phyloP scores from a whole-genome alignment of 2,888 invertebrate genomes.

The Dorcus parallelipipedus region DNA sequence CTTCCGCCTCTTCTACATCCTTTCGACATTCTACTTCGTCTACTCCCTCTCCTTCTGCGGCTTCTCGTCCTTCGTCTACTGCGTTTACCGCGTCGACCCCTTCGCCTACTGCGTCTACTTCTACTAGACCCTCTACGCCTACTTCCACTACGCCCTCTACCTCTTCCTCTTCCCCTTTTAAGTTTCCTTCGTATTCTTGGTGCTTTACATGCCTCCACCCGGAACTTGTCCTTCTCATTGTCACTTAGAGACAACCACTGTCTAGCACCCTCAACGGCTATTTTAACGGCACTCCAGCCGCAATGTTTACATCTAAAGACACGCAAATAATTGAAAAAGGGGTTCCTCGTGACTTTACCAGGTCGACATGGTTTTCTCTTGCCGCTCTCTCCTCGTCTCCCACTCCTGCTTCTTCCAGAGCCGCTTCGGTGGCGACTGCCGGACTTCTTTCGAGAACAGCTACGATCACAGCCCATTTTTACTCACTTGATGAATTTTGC shows the following conservation, averaged over 20 bases:
- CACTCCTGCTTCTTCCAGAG: neutral
- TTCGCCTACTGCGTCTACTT: neutral
- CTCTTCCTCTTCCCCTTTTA: slow-evolving; percentile 3
- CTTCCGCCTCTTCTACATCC: too few species aligned
- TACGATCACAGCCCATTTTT: too few species aligned
- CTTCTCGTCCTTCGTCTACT: slow-evolving; percentile 38
- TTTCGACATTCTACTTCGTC: slow-evolving; percentile 2
- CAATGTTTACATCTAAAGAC: slow-evolving; percentile 34
- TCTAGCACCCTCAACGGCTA: slow-evolving; percentile 39
- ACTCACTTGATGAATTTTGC: too few species aligned
- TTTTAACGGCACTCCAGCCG: slow-evolving; percentile 33
- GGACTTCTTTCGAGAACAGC: too few species aligned
- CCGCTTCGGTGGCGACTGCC: neutral
- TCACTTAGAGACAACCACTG: slow-evolving; percentile 34
- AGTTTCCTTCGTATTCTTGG: neutral
- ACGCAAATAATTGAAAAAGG: slow-evolving; percentile 38
- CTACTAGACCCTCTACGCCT: slow-evolving; percentile 14
- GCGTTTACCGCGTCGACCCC: slow-evolving; percentile 35
- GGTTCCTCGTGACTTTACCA: slow-evolving; percentile 27
- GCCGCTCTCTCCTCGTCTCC: neutral
- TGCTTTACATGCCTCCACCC: neutral
- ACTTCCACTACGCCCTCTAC: slow-evolving; percentile 1
- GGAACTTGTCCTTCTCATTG: neutral
- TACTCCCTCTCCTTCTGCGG: slow-evolving; percentile 31
- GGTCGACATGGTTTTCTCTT: slow-evolving; percentile 1